Evolutionary conservation across 2,888 invertebrate species (phyloP), one percentile per base, ranked within the genome.

Genomic region (Himalopsyche japonica): DNA sequence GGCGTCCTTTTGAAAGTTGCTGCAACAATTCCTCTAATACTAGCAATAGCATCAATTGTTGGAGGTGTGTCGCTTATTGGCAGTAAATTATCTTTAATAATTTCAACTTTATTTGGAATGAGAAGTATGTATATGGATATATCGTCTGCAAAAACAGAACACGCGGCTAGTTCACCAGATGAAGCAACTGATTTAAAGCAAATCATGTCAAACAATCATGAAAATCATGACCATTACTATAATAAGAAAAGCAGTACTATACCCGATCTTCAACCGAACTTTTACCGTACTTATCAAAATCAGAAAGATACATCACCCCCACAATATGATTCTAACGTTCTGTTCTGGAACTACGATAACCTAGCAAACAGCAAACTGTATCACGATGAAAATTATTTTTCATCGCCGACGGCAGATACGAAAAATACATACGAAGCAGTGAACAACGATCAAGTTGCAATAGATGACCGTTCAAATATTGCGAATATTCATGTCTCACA

Each of bases 1-100:
- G 89, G 89, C 4, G 81, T 89, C 15, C 88, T 89, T 15, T 85
- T 90, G 12, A 90, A 90, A 86, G 88, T 89, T 27, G 83, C 88
- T 34, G 88, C 89, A 18, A 80, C 89, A 0, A 87, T 89, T 37
- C 90, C 90, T 6, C 76, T 89, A 8, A 87, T 89, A n/a, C 85
- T 90, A n/a, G 87, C 88, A 5, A 89, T 89, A 82, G 87, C 90
- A 20, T 88, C 88, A 0, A 84, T 90, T 0, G 85, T 90, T 3
- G 88, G 89, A 27, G 83, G 88, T n/a, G 87, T 89, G 87, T 89
- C 89, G 43, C 87, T 90, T 34, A 80, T 90, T 8, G 87, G 88
- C 15, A 88, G 89, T 77, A 90, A 89, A 79, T 57, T 90, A 6
- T 89, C 89, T 47, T 88, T 89, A 0, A 37, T 89, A 18, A 86